Evolutionary conservation across 2,113 vertebrate species (phyloP), one percentile per base, ranked within the genome.

Genomic region (Alexandromys fortis): DNA sequence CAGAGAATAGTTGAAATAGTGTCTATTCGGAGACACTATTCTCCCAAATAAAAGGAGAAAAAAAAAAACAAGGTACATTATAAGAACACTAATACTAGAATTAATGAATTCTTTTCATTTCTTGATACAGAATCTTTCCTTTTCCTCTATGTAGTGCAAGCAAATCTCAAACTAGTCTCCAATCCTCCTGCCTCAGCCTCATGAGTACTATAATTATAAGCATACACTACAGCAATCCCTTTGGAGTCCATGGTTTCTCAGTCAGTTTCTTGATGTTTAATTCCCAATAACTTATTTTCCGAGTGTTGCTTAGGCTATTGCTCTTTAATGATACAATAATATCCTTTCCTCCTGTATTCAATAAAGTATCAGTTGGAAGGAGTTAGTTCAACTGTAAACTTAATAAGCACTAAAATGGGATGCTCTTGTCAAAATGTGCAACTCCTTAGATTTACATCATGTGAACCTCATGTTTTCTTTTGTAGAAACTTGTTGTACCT

Each of bases 181-280:
- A n/a, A 38, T 55, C 12, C 22, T 72, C 67, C 33, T 38, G 33
- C 22, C 13, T 55, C 47, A 72, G 67, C 33, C 47, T 38, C 30
- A 7, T 52, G 21, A 52, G 42, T n/a, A 7, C 30, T 87, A 33
- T n/a, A 16, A 55, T 8, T 12, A 10, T 35, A 70, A 21, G 3
- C 47, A 38, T 2, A 68, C 16, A 55, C 35, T 38, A 82, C 5
- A 12, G n/a, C 33, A 22, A 35, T 35, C 30, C 10, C 30, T 35
- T 47, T 65, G 26, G n/a, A 63, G 4, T 30, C 24, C 19, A 1
- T 24, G 5, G 9, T 28, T 85, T 70, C 30, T 77, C 68, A 26
- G 4, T 33, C 42, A 38, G 33, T 2, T 0, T 47, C 28, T 7
- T 82, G 11, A 2, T 83, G 0, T 52, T 58, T 61, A 33, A 3